phyloP scores from a whole-genome alignment of 2,113 vertebrate species.

The Apodemus speciosus region DNA sequence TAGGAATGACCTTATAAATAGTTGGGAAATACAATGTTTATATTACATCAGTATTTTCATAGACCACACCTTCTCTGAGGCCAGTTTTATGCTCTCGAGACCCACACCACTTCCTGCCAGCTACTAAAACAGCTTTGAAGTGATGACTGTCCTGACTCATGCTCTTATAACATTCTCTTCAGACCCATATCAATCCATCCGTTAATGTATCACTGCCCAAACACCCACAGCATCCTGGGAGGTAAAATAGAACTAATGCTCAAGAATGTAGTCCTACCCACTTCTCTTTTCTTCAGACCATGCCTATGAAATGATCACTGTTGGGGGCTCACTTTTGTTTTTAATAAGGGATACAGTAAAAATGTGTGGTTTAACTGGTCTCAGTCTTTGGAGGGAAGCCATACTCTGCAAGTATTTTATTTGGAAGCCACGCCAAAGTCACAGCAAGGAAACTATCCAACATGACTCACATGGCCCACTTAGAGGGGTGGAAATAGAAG shows the following conservation, averaged over 20 bases:
- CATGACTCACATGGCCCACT: neutral
- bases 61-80: constrained; percentile 31
- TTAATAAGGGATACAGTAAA: neutral
- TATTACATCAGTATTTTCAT: constrained; percentile 61
- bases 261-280: constrained; percentile 41
- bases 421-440: constrained; percentile 58
- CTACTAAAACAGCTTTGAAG: constrained; percentile 50
- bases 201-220: constrained; percentile 47
- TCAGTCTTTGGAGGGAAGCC: constrained; percentile 61
- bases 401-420: neutral
- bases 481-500: neutral
- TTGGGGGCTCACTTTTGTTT: constrained; percentile 41
- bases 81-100: constrained; percentile 63
- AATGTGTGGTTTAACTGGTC: neutral
- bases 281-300: constrained; percentile 56
- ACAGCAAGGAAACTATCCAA: constrained; percentile 32
- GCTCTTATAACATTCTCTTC: constrained; percentile 54
- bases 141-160: constrained; percentile 64
- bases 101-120: constrained; percentile 61
- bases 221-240: constrained; percentile 53
- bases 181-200: constrained; percentile 42
- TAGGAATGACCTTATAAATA: constrained; percentile 63
- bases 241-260: constrained; percentile 37
- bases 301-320: constrained; percentile 14
- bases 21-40: constrained; percentile 59